Percentiles rank a stretch among this genome's conserved stretches.
Evolutionary conservation across 2,113 vertebrate genomes (phyloP).

Genomic region (Pelodiscus sinensis): DNA sequence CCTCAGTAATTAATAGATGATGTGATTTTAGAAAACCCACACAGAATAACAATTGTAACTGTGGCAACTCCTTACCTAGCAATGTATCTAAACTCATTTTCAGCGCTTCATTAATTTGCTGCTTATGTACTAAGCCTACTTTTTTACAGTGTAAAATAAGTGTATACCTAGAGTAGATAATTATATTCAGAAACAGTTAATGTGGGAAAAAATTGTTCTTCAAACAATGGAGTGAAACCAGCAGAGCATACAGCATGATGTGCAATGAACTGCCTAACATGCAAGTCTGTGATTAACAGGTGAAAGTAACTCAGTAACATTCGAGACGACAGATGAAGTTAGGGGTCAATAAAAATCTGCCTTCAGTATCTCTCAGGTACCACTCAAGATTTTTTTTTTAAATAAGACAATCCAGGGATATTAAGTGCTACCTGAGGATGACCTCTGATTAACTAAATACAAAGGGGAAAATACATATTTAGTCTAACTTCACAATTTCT

Average conservation of each 20-base stretch:
- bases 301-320: neutral
- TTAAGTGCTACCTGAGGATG: neutral
- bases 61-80: fast-evolving
- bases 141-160: neutral
- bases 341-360: neutral
- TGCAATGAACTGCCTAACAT: neutral
- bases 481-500: neutral
- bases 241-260: neutral
- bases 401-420: neutral
- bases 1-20: neutral
- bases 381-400: neutral
- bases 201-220: neutral
- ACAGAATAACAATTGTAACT: neutral
- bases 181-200: neutral
- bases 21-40: neutral
- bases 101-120: neutral
- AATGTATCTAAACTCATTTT: neutral
- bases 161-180: neutral
- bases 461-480: neutral
- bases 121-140: neutral
- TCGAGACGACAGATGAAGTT: neutral
- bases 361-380: neutral
- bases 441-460: neutral
- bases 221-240: neutral
- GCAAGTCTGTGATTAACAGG: neutral